A percentile compares a stretch with the other conserved stretches of the same genome.
Evolutionary conservation across 2,113 vertebrate genomes (phyloP).

Genomic region (Cranoglanis bouderius): DNA sequence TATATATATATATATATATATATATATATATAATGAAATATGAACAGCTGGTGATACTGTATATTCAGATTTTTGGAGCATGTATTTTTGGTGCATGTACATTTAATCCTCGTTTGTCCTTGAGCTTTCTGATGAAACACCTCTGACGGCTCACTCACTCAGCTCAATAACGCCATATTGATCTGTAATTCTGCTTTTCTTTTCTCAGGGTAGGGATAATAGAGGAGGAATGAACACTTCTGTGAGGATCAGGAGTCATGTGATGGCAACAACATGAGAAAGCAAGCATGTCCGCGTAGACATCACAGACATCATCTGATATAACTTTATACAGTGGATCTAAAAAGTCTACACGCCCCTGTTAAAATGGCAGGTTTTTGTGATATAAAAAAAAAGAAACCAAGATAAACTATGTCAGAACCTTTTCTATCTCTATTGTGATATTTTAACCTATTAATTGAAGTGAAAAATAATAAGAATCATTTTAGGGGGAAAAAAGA

Average conservation of each 20-base stretch:
- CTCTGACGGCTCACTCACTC: conserved; percentile 25
- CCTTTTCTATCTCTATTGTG: too few species aligned
- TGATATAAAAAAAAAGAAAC: too few species aligned
- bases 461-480: too few species aligned
- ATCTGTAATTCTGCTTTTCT: conserved; percentile 18
- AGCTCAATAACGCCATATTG: conserved; percentile 9
- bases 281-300: neutral
- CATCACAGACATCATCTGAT: neutral
- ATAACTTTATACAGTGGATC: neutral
- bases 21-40: neutral
- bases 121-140: conserved; percentile 5
- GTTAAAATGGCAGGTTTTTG: too few species aligned
- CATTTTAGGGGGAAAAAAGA: too few species aligned
- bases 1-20: too few species aligned
- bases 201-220: neutral
- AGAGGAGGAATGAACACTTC: neutral
- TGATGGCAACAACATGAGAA: neutral
- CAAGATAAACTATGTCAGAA: too few species aligned
- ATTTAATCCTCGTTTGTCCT: neutral
- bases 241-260: neutral
- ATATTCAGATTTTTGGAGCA: neutral
- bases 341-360: too few species aligned
- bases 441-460: too few species aligned
- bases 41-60: neutral
- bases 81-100: neutral